Conservation (phyloP, 2,797 vertebrate genomes). For the Poecilia velifera region DNA sequence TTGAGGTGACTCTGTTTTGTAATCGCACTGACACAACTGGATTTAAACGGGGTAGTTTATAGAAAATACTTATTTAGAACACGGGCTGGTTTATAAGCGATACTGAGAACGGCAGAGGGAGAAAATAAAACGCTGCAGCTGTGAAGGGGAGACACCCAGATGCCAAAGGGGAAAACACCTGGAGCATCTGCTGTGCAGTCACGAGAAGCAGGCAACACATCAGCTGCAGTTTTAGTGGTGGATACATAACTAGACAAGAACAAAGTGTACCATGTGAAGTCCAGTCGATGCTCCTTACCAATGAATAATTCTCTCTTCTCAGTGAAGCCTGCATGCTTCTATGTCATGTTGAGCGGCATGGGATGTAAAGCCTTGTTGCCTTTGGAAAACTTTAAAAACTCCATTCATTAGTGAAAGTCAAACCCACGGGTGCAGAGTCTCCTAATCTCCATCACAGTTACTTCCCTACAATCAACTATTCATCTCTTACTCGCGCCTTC, state of each 20-base stretch:
- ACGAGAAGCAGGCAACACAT: slow-evolving; percentile 20
- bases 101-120: slow-evolving; percentile 16
- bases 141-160: slow-evolving; percentile 19
- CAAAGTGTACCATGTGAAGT: slow-evolving; percentile 13
- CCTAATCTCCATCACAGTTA: slow-evolving; percentile 44
- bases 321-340: slow-evolving; percentile 11
- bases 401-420: slow-evolving; percentile 55
- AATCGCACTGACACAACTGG: slow-evolving; percentile 1
- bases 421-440: slow-evolving; percentile 34
- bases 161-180: slow-evolving; percentile 51
- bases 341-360: slow-evolving; percentile 17
- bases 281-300: slow-evolving; percentile 9
- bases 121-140: slow-evolving; percentile 30
- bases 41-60: neutral
- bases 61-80: neutral
- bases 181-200: slow-evolving; percentile 54
- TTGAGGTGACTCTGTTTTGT: slow-evolving; percentile 9
- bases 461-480: slow-evolving; percentile 52
- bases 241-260: slow-evolving; percentile 13
- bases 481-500: slow-evolving; percentile 58
- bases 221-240: slow-evolving; percentile 26
- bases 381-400: slow-evolving; percentile 57
- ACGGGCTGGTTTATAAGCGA: neutral
- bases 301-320: slow-evolving; percentile 11
- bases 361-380: slow-evolving; percentile 31